Evolutionary conservation across 2,888 invertebrate species (phyloP).

Genomic region (Leptopilina drosophilae): DNA sequence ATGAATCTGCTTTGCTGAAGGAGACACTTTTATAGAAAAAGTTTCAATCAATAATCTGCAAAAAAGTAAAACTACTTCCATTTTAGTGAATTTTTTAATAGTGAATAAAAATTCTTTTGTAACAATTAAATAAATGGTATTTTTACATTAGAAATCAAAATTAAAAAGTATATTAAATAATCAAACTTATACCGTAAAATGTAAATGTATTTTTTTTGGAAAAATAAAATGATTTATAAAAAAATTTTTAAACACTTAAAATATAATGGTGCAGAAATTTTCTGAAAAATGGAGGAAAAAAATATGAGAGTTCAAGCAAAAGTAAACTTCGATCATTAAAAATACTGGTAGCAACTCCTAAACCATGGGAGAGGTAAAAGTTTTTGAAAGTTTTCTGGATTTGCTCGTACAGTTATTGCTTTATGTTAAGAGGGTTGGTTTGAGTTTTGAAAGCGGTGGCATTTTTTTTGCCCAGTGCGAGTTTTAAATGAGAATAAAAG

Average conservation of each 20-base stretch:
- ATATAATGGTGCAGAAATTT: slow-evolving; percentile 4
- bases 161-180: too few relatives aligned
- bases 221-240: too few relatives aligned
- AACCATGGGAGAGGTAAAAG: slow-evolving; percentile 19
- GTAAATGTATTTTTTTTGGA: too few relatives aligned
- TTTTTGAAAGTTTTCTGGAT: slow-evolving; percentile 16
- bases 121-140: too few relatives aligned
- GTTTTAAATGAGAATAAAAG: slow-evolving; percentile 12
- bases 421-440: slow-evolving; percentile 1
- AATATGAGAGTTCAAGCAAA: neutral
- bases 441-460: slow-evolving; percentile 9
- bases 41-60: too few relatives aligned
- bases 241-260: neutral
- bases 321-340: slow-evolving; percentile 31
- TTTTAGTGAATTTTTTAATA: too few relatives aligned
- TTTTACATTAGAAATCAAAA: too few relatives aligned
- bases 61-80: too few relatives aligned
- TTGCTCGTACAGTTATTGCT: slow-evolving; percentile 29
- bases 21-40: too few relatives aligned
- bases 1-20: too few relatives aligned
- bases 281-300: neutral
- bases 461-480: neutral
- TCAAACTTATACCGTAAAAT: too few relatives aligned
- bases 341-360: slow-evolving; percentile 10
- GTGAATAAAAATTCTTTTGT: too few relatives aligned